Base-by-base conservation (phyloP, 64 coral and sea anemone species). In the Stichodactyla mertensii region DNA sequence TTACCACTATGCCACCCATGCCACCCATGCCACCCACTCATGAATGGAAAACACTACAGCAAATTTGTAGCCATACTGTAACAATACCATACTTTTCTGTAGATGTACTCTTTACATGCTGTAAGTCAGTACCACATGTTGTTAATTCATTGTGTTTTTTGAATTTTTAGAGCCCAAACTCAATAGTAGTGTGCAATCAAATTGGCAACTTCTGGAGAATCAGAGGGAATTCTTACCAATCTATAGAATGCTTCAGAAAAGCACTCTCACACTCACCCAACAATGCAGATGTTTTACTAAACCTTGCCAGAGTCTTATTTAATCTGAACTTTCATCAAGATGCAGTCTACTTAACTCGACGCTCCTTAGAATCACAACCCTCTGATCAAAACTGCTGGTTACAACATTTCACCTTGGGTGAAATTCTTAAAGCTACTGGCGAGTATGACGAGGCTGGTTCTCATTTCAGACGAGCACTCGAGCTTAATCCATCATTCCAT, bases 131-230 rank as follows among this genome's bases (percentile, higher is more conserved):
- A 45, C 36, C 36, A 45, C 3, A 45, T 45, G 36, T 45, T 1
- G 56, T 11, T 58, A 9, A 11, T 58, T 11, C 14, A 58, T 15
- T 55, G 54, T 84, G 53, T 84, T 62, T 0, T 57, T 23, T 61
- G 9, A 23, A 87, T 88, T 36, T 54, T 57, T 81, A 98, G 96
- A 98, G 96, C 86, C 96, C 96, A 77, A 98, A 90, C 70, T 98
- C 96, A 69, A 90, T 95, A 13, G 90, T 98, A 8, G 85, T 98
- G 16, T 98, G 89, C 52, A 99, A 99, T 59, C 97, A 99, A 80
- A 93, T 99, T 86, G 97, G 88, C 4, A 99, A 99, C 85, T 99
- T 95, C 69, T 95, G 93, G 97, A 94, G 97, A 77, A 99, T 99
- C 51, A 87, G 93, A 88, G 97, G 97, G n/a, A 99, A 92, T 77